Evolutionary conservation across 2,113 vertebrate genomes (phyloP).

Genomic region (Amphiprion percula): DNA sequence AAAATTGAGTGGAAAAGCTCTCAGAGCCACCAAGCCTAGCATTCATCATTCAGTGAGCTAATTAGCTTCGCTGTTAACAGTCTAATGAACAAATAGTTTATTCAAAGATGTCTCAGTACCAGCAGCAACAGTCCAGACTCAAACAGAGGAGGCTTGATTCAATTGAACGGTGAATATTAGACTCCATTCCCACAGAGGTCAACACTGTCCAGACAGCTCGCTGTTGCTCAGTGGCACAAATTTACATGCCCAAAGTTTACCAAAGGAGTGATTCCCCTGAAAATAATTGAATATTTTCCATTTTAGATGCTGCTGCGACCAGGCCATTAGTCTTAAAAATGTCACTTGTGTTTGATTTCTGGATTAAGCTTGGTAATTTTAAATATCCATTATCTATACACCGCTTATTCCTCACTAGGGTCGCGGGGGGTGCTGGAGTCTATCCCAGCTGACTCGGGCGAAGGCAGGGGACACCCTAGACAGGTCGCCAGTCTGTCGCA

Average conservation of each 20-base stretch:
- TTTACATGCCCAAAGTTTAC: neutral
- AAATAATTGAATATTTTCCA: neutral
- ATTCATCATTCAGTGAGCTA: slow-evolving; percentile 5
- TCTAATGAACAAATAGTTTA: neutral
- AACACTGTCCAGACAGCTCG: neutral
- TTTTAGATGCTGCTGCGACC: neutral
- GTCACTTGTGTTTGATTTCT: neutral
- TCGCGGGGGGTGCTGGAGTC: too few species aligned
- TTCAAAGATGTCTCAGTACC: neutral
- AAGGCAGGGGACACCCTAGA: too few species aligned
- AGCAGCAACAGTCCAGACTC: neutral
- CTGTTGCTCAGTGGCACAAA: neutral
- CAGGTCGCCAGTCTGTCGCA: too few species aligned
- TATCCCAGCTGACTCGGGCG: too few species aligned
- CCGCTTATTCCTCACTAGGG: too few species aligned
- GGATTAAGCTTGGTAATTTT: neutral
- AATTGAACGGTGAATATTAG: neutral
- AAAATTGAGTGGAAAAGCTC: neutral
- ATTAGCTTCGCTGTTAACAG: neutral
- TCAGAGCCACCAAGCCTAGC: neutral
- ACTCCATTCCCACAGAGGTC: neutral
- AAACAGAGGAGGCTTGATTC: neutral
- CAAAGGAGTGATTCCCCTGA: too few species aligned
- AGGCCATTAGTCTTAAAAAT: neutral
- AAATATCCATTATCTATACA: too few species aligned